Base-by-base conservation (phyloP, 2,797 vertebrate species). In the Epinephelus malabaricus region DNA sequence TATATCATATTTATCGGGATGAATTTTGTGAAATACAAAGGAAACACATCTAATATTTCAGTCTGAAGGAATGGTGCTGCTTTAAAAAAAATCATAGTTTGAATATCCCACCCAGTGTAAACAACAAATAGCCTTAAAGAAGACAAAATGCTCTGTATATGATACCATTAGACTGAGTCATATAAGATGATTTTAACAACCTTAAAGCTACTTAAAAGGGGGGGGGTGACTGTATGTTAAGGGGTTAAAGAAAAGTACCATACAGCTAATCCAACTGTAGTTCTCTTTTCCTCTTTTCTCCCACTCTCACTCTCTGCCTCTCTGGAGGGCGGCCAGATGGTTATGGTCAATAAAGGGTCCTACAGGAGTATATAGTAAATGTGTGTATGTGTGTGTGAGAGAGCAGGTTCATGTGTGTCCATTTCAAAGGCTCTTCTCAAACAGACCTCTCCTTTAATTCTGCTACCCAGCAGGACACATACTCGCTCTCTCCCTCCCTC, bases 361-460 rank as follows among this genome's bases (percentile, higher is more conserved):
- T 82, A 81, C 84, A 92, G 86, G 84, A 88, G 90, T 45, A 70
- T 67, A 11, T 6, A 47, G 15, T 43, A 55, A 51, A 71, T 74
- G 88, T 78, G 60, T 81, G 78, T 75, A 11, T 81, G 69, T 54
- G 81, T 81, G 66, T 65, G 54, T 73, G 23, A 75, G 65, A 76
- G 56, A 74, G 61, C 55, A 69, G 86, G 84, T 87, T 83, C 74
- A 82, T 89, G 86, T 92, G 87, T 90, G 89, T 89, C 81, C 67
- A 71, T 96, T 96, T 97, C 93, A 96, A 96, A 96, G 94, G 70
- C 92, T 95, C 85, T 65, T 88, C 91, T 92, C 92, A 91, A 92
- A 95, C 96, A 95, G 96, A 94, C 93, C 92, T 94, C 92, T 92
- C 86, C 90, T 94, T 95, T 92, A 95, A 94, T 94, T 93, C 77